Base-by-base conservation (phyloP, 1,140 invertebrate genomes). In the Helicoverpa zea region DNA sequence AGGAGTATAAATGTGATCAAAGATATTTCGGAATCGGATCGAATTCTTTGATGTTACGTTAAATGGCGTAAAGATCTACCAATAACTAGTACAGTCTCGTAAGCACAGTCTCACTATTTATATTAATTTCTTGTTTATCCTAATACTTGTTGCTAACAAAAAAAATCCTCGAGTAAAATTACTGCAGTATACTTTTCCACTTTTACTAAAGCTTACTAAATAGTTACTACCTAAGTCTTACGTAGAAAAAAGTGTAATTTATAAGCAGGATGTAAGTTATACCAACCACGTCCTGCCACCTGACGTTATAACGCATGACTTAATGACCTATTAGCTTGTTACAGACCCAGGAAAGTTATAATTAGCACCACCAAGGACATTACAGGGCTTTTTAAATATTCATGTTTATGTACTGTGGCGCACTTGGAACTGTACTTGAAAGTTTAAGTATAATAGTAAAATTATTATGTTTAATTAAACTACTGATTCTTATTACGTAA, bases 351-450 rank as follows among this genome's bases (percentile, higher is more conserved):
- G 14, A 18, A 66, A 77, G 47, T 66, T 77, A 64, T 77, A 66
- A 77, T 64, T 66, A 64, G 59, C 61, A 14, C 43, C 54, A 29
- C 61, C 74, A 76, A 76, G 74, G 59, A 52, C 23, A 49, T 66
- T 13, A 64, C 49, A 61, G 13, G 16, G 9, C 23, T 9, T 30
- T 35, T 35, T 47, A 49, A 66, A 64, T 64, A 43, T 43, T 35
- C 12, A 66, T 66, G 13, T 47, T 47, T 61, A 61, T 9, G 23
- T 29, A 18, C 9, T 29, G 9, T 2, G 18, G 10, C 13, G 3
- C 23, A 1, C 2, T 29, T 23, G 23, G 18, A 3, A 23, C 11
- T 11, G 23, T 7, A 66, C 7, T 23, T 30, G 18, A 2, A 12
- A 12, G 12, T 61, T 61, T 61, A 59, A 16, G 5, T 59, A 54